Percentiles rank a stretch among this genome's conserved stretches.
phyloP scores from a whole-genome alignment of 2,113 vertebrate genomes.

The Chamaetylas fuelleborni region DNA sequence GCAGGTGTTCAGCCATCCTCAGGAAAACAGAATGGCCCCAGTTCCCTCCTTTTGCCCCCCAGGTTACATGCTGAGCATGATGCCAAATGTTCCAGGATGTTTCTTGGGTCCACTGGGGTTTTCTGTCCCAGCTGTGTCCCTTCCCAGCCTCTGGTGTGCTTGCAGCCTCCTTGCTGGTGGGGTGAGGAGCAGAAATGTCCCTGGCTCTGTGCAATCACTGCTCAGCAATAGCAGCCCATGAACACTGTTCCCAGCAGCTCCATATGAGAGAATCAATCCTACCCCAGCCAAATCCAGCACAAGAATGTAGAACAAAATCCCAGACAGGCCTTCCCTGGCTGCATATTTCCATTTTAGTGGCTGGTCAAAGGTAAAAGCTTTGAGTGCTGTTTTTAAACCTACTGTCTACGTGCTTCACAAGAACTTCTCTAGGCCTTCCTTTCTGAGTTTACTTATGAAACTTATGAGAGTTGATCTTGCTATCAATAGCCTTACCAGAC shows the following conservation, averaged over 20 bases:
- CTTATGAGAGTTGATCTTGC: neutral
- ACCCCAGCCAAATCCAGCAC: neutral
- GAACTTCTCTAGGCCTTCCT: neutral
- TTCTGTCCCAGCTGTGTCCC: neutral
- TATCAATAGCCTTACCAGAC: neutral
- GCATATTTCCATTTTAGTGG: neutral
- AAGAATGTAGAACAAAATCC: accelerated
- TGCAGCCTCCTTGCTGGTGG: neutral
- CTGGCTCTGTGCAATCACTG: too few species aligned
- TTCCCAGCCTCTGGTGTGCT: neutral
- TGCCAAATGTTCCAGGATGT: accelerated
- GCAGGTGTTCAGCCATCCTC: neutral
- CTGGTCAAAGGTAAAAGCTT: neutral
- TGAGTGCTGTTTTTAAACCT: neutral
- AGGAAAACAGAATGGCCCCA: neutral
- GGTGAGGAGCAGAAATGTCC: neutral
- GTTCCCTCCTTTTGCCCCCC: neutral
- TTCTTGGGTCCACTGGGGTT: neutral
- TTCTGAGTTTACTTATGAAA: neutral
- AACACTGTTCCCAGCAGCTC: neutral
- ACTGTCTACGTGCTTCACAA: accelerated
- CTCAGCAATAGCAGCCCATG: neutral
- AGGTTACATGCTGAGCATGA: neutral
- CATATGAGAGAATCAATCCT: neutral
- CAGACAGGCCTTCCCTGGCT: neutral